Evolutionary conservation across 1,140 invertebrate species (phyloP).

Genomic region (roundworm (Caenorhabditis elegans)): DNA sequence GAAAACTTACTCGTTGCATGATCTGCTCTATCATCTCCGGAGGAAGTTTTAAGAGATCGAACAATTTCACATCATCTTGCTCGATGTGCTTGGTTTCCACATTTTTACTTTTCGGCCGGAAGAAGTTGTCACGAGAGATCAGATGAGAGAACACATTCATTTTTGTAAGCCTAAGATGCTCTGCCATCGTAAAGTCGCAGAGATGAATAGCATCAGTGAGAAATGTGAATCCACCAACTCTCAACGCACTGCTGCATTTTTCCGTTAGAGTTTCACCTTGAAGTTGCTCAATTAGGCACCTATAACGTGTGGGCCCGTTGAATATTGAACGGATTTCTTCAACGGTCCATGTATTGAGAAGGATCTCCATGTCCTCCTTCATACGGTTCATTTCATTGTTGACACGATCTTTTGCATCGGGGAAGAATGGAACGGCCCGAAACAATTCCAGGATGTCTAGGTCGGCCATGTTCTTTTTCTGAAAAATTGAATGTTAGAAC

Average conservation of each 20-base stretch:
- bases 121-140: not conserved
- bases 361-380: not conserved
- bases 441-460: not conserved
- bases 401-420: not conserved
- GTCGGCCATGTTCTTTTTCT: not conserved
- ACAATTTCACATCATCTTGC: not conserved
- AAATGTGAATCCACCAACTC: not conserved
- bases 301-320: not conserved
- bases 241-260: not conserved
- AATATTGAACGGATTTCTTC: not conserved
- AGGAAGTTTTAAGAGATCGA: not conserved
- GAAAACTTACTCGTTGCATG: slow-evolving; percentile 8
- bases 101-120: not conserved
- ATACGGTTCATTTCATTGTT: slow-evolving; percentile 4
- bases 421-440: not conserved
- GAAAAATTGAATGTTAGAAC: not conserved
- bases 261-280: not conserved
- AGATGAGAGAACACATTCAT: not conserved
- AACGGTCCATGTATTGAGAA: not conserved
- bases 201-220: not conserved
- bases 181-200: not conserved
- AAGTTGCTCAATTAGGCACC: not conserved
- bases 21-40: not conserved
- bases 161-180: not conserved
- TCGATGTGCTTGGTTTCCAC: no score